phyloP scores from a whole-genome alignment of 2,888 invertebrate genomes.

The Dendrolimus pini region DNA sequence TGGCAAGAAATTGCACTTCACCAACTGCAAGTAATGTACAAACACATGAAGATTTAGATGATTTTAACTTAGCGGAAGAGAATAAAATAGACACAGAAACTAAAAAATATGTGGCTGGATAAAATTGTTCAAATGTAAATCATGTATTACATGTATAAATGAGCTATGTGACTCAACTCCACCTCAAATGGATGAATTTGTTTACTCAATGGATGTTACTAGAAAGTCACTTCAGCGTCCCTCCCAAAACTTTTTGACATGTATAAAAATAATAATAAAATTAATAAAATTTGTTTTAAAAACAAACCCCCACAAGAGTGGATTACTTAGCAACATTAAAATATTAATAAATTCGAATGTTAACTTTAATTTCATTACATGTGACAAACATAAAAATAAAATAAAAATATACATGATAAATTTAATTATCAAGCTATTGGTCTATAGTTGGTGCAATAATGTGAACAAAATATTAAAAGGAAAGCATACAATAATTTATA shows the following conservation, averaged over 20 bases:
- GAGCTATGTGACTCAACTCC: neutral
- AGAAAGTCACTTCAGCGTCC: neutral
- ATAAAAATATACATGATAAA: too few relatives aligned
- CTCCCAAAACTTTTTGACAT: neutral
- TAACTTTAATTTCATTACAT: too few relatives aligned
- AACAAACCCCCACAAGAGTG: neutral
- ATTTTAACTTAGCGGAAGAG: neutral
- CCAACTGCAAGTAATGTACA: neutral
- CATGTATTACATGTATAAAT: neutral
- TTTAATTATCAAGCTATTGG: too few relatives aligned
- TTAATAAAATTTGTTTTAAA: neutral
- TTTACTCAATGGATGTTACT: neutral
- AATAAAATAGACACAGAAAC: constrained; percentile 1
- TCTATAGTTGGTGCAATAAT: too few relatives aligned
- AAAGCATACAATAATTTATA: too few relatives aligned
- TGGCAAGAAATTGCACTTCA: neutral
- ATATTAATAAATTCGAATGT: neutral
- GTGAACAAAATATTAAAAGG: too few relatives aligned
- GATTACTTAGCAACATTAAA: neutral
- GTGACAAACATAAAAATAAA: too few relatives aligned
- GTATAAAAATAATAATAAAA: neutral
- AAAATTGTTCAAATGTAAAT: neutral
- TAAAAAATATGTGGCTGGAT: constrained; percentile 2
- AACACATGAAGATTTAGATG: neutral
- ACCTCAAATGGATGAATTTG: neutral